phyloP scores from a whole-genome alignment of 2,113 vertebrate species.

The Piaya cayana region DNA sequence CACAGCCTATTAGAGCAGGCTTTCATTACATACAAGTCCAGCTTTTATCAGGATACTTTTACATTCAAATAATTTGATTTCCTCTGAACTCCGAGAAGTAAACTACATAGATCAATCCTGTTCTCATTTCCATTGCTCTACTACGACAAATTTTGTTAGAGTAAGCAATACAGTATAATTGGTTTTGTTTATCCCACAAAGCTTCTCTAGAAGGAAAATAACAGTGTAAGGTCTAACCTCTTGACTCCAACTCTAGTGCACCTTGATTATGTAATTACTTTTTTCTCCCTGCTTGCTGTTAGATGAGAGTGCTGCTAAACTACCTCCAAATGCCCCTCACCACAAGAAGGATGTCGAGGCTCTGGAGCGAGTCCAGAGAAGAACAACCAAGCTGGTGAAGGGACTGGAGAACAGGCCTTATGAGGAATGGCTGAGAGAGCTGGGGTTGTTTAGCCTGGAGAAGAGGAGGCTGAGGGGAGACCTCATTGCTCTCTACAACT shows the following conservation, averaged over 20 bases:
- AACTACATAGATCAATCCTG: accelerated
- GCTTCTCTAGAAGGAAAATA: not conserved
- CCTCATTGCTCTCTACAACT: too few relatives aligned
- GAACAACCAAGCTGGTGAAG: too few relatives aligned
- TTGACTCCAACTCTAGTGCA: not conserved
- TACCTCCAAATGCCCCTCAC: not conserved
- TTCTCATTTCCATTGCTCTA: not conserved
- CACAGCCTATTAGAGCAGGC: not conserved
- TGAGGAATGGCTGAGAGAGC: too few relatives aligned
- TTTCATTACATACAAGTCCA: not conserved
- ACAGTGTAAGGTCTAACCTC: not conserved
- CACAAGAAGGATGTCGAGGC: too few relatives aligned
- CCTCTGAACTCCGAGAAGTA: not conserved
- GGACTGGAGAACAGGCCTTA: too few relatives aligned
- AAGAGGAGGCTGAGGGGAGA: too few relatives aligned
- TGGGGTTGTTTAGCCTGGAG: too few relatives aligned
- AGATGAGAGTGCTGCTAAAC: not conserved
- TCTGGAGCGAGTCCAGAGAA: too few relatives aligned
- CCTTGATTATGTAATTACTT: not conserved
- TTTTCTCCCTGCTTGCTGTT: not conserved
- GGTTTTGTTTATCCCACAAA: not conserved
- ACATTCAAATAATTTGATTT: not conserved
- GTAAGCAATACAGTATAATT: not conserved
- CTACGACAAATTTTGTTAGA: not conserved
- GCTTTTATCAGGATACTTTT: too few relatives aligned